Percentiles rank a stretch among this genome's conserved stretches.
phyloP scores from a whole-genome alignment of 2,888 invertebrate species.

The Caenorhabditis sulstoni region DNA sequence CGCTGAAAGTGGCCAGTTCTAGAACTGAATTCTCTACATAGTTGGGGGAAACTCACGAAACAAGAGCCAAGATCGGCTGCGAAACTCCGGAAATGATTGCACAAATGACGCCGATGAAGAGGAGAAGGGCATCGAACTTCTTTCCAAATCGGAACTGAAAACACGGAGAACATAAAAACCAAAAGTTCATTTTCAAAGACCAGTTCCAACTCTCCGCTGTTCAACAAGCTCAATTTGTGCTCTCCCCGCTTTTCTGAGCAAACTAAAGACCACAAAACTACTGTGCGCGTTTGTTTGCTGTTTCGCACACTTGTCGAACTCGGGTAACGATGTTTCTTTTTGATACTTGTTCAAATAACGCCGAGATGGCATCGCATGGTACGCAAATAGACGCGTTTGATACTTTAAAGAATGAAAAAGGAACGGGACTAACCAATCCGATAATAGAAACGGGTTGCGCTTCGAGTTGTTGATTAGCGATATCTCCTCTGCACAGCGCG shows the following conservation, averaged over 20 bases:
- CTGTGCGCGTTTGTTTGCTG: slow-evolving; percentile 40
- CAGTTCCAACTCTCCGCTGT: neutral
- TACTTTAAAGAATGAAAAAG: neutral
- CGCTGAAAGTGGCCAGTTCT: slow-evolving; percentile 40
- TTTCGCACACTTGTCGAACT: slow-evolving; percentile 45
- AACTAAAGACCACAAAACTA: slow-evolving; percentile 45
- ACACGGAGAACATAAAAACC: neutral
- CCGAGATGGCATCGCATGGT: slow-evolving; percentile 15
- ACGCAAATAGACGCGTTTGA: slow-evolving; percentile 13
- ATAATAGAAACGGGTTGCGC: slow-evolving; percentile 64
- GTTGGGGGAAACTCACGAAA: slow-evolving; percentile 39
- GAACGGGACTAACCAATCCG: slow-evolving; percentile 70
- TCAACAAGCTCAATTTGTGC: slow-evolving; percentile 13
- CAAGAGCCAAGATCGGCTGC: slow-evolving; percentile 71
- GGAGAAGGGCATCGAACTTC: slow-evolving; percentile 62
- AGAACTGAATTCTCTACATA: neutral
- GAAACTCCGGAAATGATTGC: slow-evolving; percentile 69
- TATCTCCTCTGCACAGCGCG: slow-evolving; percentile 67
- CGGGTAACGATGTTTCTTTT: slow-evolving; percentile 25
- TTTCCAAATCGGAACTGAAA: slow-evolving; percentile 74
- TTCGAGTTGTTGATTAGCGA: slow-evolving; percentile 65
- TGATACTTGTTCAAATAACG: slow-evolving; percentile 45
- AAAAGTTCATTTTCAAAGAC: too few relatives aligned
- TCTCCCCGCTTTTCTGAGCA: slow-evolving; percentile 24
- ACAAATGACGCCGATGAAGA: slow-evolving; percentile 68